Conservation (phyloP, 2,888 invertebrate species). For the Tetrapedia diversipes region DNA sequence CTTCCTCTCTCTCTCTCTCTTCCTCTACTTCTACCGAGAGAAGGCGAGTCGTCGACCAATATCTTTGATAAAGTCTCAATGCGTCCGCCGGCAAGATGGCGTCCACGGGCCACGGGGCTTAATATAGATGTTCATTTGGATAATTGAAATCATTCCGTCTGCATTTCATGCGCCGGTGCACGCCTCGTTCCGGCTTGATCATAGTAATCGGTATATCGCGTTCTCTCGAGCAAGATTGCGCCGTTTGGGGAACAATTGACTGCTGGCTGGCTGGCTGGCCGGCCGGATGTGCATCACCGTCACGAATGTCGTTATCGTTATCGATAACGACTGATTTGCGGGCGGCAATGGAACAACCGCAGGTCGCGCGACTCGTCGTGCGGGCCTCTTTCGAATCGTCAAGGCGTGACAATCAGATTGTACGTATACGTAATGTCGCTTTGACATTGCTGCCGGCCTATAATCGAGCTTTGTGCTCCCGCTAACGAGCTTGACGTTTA, state of each 20-base stretch:
- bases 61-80: conserved; percentile 69
- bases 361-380: conserved; percentile 18
- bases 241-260: conserved; percentile 62
- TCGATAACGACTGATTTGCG: conserved; percentile 66
- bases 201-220: conserved; percentile 69
- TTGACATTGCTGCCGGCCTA: conserved; percentile 4
- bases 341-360: conserved; percentile 9
- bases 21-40: too few species aligned
- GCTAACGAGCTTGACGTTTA: conserved; percentile 17
- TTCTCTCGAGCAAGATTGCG: conserved; percentile 65
- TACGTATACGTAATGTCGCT: conserved; percentile 23
- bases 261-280: conserved; percentile 23
- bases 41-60: conserved; percentile 53
- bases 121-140: conserved; percentile 70
- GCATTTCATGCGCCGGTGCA: conserved; percentile 73
- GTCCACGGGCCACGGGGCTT: conserved; percentile 27
- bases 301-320: conserved; percentile 70
- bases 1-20: too few species aligned
- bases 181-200: conserved; percentile 66
- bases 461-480: conserved; percentile 31
- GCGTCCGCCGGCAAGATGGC: conserved; percentile 39
- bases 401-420: conserved; percentile 63
- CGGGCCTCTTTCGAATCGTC: conserved; percentile 62
- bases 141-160: conserved; percentile 78
- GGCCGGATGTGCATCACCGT: conserved; percentile 52